phyloP scores from a whole-genome alignment of 2,797 vertebrate species.

The Trachops cirrhosus region DNA sequence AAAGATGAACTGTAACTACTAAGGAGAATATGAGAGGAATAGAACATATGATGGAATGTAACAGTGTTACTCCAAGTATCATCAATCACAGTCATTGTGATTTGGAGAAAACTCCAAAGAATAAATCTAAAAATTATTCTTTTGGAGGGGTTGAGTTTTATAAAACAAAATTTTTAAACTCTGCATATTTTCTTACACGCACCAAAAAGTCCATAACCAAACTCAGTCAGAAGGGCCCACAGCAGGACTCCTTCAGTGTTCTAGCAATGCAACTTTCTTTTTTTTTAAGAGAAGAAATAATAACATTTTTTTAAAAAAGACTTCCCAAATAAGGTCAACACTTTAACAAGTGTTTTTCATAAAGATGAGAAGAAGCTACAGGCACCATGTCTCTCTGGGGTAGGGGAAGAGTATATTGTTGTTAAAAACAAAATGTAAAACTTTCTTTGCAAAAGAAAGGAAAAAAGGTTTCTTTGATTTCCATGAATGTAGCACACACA shows the following conservation, averaged over 20 bases:
- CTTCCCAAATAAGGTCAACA: constrained; percentile 60
- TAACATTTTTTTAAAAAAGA: constrained; percentile 20
- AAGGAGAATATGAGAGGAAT: not conserved
- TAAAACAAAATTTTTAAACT: constrained; percentile 40
- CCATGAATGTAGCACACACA: constrained; percentile 46
- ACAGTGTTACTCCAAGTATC: not conserved
- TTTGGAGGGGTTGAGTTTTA: not conserved
- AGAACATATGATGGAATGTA: not conserved
- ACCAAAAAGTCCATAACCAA: not conserved
- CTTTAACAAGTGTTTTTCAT: not conserved
- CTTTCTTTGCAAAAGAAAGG: constrained; percentile 71
- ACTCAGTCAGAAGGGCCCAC: not conserved
- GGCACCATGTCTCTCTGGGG: constrained; percentile 61
- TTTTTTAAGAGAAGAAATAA: not conserved
- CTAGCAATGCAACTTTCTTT: constrained; percentile 8
- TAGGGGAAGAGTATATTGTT: constrained; percentile 61
- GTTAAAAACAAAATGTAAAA: constrained; percentile 53
- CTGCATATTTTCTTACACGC: constrained; percentile 56
- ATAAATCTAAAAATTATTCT: not conserved
- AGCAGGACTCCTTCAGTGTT: not conserved
- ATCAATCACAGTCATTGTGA: not conserved
- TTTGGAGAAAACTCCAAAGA: not conserved
- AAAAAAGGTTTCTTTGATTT: constrained; percentile 49
- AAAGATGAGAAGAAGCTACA: not conserved
- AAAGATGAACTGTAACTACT: not conserved